These are phyloP conservation scores for Esox niger DNA, from an alignment of 2,113 vertebrate genomes.

Conservation along the genomic window DNA sequence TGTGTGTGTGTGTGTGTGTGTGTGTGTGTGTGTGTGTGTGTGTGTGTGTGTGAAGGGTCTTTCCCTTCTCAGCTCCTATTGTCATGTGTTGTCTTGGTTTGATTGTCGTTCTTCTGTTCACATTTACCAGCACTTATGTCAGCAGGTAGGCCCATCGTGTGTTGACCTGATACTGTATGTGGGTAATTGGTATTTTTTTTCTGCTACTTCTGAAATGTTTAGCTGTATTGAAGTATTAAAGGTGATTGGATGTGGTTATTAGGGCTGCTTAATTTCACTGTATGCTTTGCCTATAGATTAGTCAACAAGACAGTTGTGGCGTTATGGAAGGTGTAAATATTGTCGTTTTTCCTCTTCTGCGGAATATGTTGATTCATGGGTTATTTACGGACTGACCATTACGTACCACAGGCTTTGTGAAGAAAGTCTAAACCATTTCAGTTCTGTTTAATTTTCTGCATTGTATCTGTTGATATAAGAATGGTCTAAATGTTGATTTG, in stretches of 20 bases:
- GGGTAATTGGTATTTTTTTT: neutral
- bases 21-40: neutral
- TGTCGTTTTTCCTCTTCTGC: neutral
- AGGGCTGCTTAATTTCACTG: neutral
- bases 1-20: neutral
- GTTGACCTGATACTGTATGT: neutral
- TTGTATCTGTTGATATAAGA: neutral
- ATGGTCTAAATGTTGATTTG: neutral
- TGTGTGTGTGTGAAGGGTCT: neutral
- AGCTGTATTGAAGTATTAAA: neutral
- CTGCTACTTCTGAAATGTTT: no score
- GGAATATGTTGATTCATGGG: no score
- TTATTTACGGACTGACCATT: no score
- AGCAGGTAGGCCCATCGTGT: neutral
- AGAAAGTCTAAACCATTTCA: neutral
- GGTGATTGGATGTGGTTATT: no score
- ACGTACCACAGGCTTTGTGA: neutral
- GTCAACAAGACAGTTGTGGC: neutral
- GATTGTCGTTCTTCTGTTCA: neutral
- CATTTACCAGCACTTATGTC: neutral
- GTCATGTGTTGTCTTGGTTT: neutral
- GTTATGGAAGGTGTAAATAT: neutral
- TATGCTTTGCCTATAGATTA: neutral
- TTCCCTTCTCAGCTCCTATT: constrained; percentile 1
- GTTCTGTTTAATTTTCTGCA: neutral